Base-by-base conservation (phyloP, 2,797 vertebrate species). In the Danio choprae region DNA sequence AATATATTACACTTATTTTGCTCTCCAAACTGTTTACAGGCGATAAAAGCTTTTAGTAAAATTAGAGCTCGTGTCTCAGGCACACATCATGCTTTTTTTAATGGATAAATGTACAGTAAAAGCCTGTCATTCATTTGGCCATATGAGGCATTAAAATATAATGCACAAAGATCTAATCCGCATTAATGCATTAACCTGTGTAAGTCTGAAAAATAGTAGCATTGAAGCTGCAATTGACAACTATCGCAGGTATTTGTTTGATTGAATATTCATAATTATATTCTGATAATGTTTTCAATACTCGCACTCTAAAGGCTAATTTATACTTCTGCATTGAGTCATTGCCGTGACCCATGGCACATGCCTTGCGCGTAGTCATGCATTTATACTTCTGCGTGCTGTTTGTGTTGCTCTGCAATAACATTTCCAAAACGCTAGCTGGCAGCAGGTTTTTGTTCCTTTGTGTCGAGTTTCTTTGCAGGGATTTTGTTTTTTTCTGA, bases 1-100 rank as follows among this genome's bases (percentile, higher is more conserved):
- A n/a, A n/a, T n/a, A n/a, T n/a, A n/a, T n/a, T n/a, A n/a, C n/a
- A n/a, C n/a, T 29, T 6, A 48, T 46, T 77, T 58, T 41, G 13
- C 59, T 43, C 3, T 38, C 53, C 20, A 60, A 58, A 73, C 41
- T 0, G 1, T 18, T 48, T 50, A 18, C 18, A 40, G 65, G 20
- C 7, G 12, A 9, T 76, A 36, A 56, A 77, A 53, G 73, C 60
- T 53, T 62, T 74, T 74, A 63, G 44, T 63, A 40, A 63, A 50
- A 29, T 62, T 29, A 15, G n/a, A 62, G 7, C 44, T 56, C n/a
- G 41, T 13, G 11, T 50, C 29, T 62, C 16, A 20, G 13, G 20
- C 51, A 41, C 51, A 38, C 38, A 8, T 56, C 65, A 75, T 51
- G 43, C 2, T 64, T 73, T 36, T 44, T 75, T 62, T 56, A 55